Evolutionary conservation across 2,797 vertebrate species (phyloP).

Genomic region (Echeneis naucrates): DNA sequence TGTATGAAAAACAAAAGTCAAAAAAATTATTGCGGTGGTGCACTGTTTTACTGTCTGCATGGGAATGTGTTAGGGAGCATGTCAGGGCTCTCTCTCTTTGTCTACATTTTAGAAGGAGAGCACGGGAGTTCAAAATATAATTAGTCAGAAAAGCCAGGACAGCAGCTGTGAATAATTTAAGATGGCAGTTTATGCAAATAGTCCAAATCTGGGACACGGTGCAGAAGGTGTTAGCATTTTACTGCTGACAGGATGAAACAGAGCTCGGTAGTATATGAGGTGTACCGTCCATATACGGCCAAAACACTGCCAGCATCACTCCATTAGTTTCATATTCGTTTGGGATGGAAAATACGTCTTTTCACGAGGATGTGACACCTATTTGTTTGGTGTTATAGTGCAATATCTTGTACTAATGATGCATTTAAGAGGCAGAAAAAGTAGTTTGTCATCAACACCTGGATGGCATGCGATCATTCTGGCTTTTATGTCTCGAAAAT

Average conservation of each 20-base stretch:
- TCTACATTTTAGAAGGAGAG: slow-evolving; percentile 57
- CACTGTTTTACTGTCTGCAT: neutral
- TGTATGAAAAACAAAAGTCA: neutral
- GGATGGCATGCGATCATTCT: slow-evolving; percentile 24
- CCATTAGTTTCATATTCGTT: slow-evolving; percentile 69
- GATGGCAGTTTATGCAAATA: slow-evolving; percentile 83
- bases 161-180: slow-evolving; percentile 83
- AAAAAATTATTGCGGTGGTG: neutral
- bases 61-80: neutral
- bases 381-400: neutral
- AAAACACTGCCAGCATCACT: slow-evolving; percentile 56
- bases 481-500: slow-evolving; percentile 25
- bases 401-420: slow-evolving; percentile 45
- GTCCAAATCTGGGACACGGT: slow-evolving; percentile 75
- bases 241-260: slow-evolving; percentile 74
- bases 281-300: slow-evolving; percentile 47
- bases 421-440: slow-evolving; percentile 43
- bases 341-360: slow-evolving; percentile 43
- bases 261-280: slow-evolving; percentile 61
- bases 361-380: slow-evolving; percentile 24
- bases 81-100: slow-evolving; percentile 30
- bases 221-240: slow-evolving; percentile 77
- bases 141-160: slow-evolving; percentile 81
- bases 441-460: slow-evolving; percentile 22
- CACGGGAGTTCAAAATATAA: slow-evolving; percentile 75